A percentile compares a stretch with the other conserved stretches of the same genome.
Evolutionary conservation across 2,797 vertebrate genomes (phyloP).

Genomic region (Menidia menidia): DNA sequence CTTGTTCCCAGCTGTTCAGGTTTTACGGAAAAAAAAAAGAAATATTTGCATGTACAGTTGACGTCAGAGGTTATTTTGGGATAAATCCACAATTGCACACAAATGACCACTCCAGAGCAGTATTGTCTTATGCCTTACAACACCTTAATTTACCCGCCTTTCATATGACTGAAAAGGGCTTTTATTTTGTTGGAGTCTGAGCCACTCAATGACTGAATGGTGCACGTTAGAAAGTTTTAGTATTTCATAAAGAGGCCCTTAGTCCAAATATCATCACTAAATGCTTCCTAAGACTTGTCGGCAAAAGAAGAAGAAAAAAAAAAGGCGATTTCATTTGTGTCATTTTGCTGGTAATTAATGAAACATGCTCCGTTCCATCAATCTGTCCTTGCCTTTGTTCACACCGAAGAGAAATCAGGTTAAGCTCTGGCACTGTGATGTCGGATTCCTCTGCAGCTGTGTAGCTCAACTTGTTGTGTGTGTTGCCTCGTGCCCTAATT

Average conservation of each 20-base stretch:
- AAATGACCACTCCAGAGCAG: background rate
- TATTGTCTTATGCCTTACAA: background rate
- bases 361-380: conserved; percentile 49
- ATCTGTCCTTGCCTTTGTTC: conserved; percentile 70
- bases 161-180: background rate
- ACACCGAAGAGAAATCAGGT: conserved; percentile 80
- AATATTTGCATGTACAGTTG: background rate
- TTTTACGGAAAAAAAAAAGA: background rate
- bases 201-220: background rate
- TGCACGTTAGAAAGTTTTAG: background rate
- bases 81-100: no score
- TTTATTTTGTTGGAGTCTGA: background rate
- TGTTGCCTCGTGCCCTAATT: conserved; percentile 84
- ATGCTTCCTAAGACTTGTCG: background rate
- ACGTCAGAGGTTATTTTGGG: background rate
- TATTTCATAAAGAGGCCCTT: background rate
- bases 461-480: conserved; percentile 76
- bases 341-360: conserved; percentile 50
- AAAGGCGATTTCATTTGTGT: conserved; percentile 37
- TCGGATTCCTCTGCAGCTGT: conserved; percentile 51
- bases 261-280: background rate
- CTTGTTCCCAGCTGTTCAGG: background rate
- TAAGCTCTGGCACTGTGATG: conserved; percentile 72
- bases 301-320: background rate
- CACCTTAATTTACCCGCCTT: background rate